Percentiles rank a stretch among this genome's conserved stretches.
Evolutionary conservation across 2,797 vertebrate species (phyloP).

Genomic region (Danio tinwini): DNA sequence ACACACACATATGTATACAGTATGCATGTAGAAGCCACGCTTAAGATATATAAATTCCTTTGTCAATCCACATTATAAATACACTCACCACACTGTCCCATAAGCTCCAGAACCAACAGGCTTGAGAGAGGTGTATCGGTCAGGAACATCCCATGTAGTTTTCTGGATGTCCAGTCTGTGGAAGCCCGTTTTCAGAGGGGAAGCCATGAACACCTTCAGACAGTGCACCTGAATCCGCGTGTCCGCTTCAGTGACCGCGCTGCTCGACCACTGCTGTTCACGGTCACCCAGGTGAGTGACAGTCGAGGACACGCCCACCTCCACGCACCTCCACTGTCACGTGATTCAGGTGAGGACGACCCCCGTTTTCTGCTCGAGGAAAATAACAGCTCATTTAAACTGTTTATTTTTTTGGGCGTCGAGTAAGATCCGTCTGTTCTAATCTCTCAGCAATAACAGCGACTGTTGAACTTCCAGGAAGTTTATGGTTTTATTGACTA

Average conservation of each 20-base stretch:
- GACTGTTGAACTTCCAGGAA: background rate
- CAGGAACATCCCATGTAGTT: slow-evolving; percentile 82
- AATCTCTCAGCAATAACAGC: background rate
- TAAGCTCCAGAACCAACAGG: slow-evolving; percentile 83
- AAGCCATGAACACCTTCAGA: slow-evolving; percentile 57
- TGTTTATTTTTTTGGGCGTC: background rate
- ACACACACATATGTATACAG: background rate
- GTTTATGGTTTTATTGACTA: background rate
- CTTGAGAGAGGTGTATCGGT: slow-evolving; percentile 72
- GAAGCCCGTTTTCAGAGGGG: slow-evolving; percentile 73
- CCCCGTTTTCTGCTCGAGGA: background rate
- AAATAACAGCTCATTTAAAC: background rate
- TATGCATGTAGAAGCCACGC: background rate
- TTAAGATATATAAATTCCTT: background rate
- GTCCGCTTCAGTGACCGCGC: background rate
- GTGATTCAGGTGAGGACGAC: slow-evolving; percentile 34
- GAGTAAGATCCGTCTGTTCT: background rate
- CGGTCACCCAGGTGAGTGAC: slow-evolving; percentile 60
- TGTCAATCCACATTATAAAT: background rate
- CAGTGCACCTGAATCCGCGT: background rate
- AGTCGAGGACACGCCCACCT: slow-evolving; percentile 63
- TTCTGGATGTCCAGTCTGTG: slow-evolving; percentile 79
- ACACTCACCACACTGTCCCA: slow-evolving; percentile 83
- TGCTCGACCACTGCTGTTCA: background rate
- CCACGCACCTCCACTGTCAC: slow-evolving; percentile 29